Evolutionary conservation across 2,797 vertebrate species (phyloP).

Genomic region (Myioborus melanocephalus): DNA sequence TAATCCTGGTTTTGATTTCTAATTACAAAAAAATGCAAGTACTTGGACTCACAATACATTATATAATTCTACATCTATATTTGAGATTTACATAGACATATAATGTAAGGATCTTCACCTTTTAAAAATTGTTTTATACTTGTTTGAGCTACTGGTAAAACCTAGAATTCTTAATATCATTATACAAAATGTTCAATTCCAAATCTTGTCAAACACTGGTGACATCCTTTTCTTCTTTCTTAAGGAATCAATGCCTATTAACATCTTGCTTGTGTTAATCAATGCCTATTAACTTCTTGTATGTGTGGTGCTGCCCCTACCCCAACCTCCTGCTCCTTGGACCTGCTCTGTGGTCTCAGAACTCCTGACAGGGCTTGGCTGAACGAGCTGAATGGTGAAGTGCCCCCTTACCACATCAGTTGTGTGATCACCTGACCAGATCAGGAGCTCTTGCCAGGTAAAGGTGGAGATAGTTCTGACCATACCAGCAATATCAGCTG

Average conservation of each 20-base stretch:
- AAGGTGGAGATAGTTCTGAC: background rate
- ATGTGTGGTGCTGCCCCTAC: fast-evolving
- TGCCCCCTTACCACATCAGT: background rate
- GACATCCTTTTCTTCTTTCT: background rate
- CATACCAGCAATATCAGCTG: background rate
- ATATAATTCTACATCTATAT: background rate
- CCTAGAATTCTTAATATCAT: background rate
- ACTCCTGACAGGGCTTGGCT: background rate
- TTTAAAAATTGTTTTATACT: background rate
- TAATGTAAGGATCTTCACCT: background rate
- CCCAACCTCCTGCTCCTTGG: background rate
- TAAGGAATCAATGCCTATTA: background rate
- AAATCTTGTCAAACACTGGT: background rate
- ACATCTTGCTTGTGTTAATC: background rate
- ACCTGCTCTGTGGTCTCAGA: background rate
- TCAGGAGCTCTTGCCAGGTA: background rate
- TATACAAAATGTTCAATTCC: background rate
- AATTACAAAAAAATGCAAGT: background rate
- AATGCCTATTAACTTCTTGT: background rate
- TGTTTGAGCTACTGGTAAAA: background rate
- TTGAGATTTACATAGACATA: fast-evolving
- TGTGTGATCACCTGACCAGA: background rate
- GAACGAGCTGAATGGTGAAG: fast-evolving
- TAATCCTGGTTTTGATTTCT: background rate
- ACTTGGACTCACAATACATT: background rate